Percentiles rank a stretch among this genome's conserved stretches.
Evolutionary conservation across 1,140 invertebrate genomes (phyloP).

Genomic region (Atta colombica): DNA sequence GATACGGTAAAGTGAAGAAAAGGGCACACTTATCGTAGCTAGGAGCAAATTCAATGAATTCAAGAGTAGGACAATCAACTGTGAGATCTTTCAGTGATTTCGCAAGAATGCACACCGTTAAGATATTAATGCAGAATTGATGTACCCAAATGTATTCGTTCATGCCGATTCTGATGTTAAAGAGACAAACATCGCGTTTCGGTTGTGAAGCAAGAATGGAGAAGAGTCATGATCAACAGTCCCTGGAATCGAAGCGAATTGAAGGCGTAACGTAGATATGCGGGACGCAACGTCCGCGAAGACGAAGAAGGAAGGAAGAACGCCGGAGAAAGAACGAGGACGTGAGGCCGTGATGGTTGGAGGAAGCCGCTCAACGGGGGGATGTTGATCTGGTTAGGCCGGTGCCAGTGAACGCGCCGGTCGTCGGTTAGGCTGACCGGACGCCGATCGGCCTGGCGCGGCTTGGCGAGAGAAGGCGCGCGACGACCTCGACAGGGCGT

Average conservation of each 20-base stretch:
- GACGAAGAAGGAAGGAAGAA: constrained; percentile 31
- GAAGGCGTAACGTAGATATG: constrained; percentile 65
- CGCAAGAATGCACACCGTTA: background rate
- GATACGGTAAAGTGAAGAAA: constrained; percentile 14
- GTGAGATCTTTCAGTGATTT: constrained; percentile 12
- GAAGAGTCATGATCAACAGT: constrained; percentile 17
- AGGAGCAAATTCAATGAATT: background rate
- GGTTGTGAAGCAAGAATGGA: background rate
- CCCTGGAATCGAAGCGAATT: constrained; percentile 65
- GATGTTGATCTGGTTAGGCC: constrained; percentile 85
- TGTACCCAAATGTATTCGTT: background rate
- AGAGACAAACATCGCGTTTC: background rate
- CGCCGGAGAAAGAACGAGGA: constrained; percentile 33
- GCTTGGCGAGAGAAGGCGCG: constrained; percentile 77
- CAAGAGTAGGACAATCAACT: background rate
- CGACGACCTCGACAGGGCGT: constrained; percentile 85
- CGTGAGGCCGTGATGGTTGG: constrained; percentile 43
- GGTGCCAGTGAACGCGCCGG: constrained; percentile 74
- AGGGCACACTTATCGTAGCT: constrained; percentile 22
- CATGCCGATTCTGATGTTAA: background rate
- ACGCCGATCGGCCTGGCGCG: constrained; percentile 72
- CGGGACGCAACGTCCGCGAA: constrained; percentile 11
- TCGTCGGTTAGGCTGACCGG: constrained; percentile 75
- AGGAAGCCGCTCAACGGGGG: constrained; percentile 68
- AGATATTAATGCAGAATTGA: background rate